Conservation (phyloP, 2,888 invertebrate species). For the Pasiphila rectangulata region DNA sequence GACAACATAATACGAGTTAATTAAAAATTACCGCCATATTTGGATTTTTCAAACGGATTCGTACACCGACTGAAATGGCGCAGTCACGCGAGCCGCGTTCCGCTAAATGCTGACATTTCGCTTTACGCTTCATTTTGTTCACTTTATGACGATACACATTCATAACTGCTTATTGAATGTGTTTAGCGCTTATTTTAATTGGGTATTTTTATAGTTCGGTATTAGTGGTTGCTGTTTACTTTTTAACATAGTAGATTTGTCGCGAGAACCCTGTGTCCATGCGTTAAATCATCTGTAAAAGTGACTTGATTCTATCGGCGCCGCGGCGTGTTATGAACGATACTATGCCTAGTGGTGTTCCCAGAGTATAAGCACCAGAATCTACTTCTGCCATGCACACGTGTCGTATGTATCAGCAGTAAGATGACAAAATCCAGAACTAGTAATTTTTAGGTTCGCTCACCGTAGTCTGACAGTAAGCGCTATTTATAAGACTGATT, state of each 20-base stretch:
- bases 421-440: no score
- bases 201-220: not conserved
- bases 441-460: no score
- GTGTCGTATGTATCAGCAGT: no score
- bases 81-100: conserved; percentile 29
- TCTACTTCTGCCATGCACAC: no score
- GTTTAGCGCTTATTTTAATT: not conserved
- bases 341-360: no score
- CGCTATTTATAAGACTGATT: no score
- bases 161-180: conserved; percentile 8
- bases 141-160: conserved; percentile 22
- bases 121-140: conserved; percentile 20
- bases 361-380: no score
- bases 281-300: no score
- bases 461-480: no score
- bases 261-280: no score
- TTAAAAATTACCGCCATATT: conserved; percentile 24
- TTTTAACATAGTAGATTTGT: not conserved
- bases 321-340: no score
- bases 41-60: conserved; percentile 18
- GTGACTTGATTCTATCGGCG: no score
- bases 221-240: conserved; percentile 1
- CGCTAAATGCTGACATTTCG: conserved; percentile 28
- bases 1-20: conserved; percentile 25
- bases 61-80: conserved; percentile 23